A percentile compares a stretch with the other conserved stretches of the same genome.
Evolutionary conservation across 2,888 invertebrate species (phyloP).

Genomic region (Coecobrya sp.): DNA sequence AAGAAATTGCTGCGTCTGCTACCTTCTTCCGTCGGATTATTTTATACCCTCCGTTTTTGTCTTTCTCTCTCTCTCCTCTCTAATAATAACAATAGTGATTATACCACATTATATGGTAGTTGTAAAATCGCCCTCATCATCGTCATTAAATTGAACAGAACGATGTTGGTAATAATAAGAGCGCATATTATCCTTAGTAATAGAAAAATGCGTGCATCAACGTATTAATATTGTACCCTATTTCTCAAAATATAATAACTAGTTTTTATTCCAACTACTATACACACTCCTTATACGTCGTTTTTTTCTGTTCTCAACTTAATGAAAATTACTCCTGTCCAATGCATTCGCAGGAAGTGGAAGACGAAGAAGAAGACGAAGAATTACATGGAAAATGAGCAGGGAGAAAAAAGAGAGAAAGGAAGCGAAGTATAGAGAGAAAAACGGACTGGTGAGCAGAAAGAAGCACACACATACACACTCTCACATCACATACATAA

Average conservation of each 20-base stretch:
- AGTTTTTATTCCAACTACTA: background rate
- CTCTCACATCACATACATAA: no score
- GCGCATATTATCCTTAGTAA: background rate
- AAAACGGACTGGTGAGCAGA: constrained; percentile 37
- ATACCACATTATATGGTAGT: background rate
- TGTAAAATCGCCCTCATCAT: constrained; percentile 70
- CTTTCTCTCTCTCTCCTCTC: constrained; percentile 4
- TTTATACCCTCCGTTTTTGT: background rate
- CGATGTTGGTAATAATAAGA: constrained; percentile 5
- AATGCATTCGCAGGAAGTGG: constrained; percentile 81
- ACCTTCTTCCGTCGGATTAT: background rate
- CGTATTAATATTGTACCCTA: background rate
- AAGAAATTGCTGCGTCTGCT: no score
- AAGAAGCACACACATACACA: background rate
- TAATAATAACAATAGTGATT: constrained; percentile 17
- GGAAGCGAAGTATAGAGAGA: background rate
- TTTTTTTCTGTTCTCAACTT: constrained; percentile 78
- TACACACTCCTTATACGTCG: constrained; percentile 37
- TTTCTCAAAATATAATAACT: constrained; percentile 4
- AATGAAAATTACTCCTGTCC: constrained; percentile 85
- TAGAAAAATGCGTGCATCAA: constrained; percentile 9
- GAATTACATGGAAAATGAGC: constrained; percentile 65
- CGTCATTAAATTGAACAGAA: constrained; percentile 38
- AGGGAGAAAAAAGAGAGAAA: constrained; percentile 41
- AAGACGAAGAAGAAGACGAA: constrained; percentile 56